Conservation (phyloP, 1,140 invertebrate genomes). For the Pseudomyrmex gracilis region DNA sequence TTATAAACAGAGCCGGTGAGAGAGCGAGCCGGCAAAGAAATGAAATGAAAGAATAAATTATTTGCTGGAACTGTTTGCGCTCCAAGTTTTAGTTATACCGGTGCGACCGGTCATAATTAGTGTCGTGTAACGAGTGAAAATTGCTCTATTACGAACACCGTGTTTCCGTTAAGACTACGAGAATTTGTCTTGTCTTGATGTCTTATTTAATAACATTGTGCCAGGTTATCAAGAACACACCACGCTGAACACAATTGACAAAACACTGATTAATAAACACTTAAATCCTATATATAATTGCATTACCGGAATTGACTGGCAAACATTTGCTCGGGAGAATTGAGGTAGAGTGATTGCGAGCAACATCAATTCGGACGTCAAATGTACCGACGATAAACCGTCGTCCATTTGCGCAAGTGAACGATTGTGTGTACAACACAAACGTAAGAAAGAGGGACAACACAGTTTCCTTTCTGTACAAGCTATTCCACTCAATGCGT, state of each 20-base stretch:
- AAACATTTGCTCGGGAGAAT: constrained; percentile 29
- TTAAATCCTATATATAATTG: constrained; percentile 34
- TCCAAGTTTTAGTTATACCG: constrained; percentile 52
- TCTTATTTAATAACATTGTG: not conserved
- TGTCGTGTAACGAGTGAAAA: constrained; percentile 24
- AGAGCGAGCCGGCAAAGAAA: constrained; percentile 61
- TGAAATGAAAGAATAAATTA: constrained; percentile 79
- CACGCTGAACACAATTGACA: not conserved
- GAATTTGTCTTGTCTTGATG: not conserved
- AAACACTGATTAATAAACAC: not conserved
- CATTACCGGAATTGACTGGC: constrained; percentile 7
- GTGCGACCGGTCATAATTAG: constrained; percentile 60
- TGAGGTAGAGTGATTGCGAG: not conserved
- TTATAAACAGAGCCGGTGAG: constrained; percentile 72
- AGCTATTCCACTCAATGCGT: constrained; percentile 30
- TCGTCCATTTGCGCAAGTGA: not conserved
- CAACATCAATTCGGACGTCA: constrained; percentile 22
- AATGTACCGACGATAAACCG: constrained; percentile 10
- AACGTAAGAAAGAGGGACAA: constrained; percentile 4
- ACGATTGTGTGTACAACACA: constrained; percentile 11
- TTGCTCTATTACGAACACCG: constrained; percentile 26
- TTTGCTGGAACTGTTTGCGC: constrained; percentile 59
- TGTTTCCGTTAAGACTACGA: constrained; percentile 4
- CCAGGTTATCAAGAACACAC: not conserved
- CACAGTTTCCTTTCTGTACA: not conserved